Base-by-base conservation (phyloP, 1,140 invertebrate genomes). In the Micrasema longulum region DNA sequence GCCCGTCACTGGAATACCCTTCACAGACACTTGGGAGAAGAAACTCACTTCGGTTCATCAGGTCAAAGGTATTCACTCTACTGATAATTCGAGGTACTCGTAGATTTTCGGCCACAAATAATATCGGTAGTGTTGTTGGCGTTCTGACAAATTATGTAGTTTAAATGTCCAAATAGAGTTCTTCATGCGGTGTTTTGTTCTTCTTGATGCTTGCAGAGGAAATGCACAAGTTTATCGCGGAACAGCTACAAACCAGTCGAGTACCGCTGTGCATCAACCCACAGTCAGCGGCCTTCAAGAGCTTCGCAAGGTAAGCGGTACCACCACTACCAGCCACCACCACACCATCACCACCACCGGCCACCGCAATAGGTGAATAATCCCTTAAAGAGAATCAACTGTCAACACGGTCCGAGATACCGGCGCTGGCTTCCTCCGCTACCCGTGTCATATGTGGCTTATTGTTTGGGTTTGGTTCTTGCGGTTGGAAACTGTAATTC, bases 251-350 rank as follows among this genome's bases (percentile, higher is more conserved):
- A 81, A 94, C 93, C 77, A 93, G 93, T 79, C 91, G 95, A 71
- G 96, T 99, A 71, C 97, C 98, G 76, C 88, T 99, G 64, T 99
- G 97, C 88, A 98, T 99, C 87, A 99, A 99, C 89, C 98, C 97
- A 74, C 96, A 98, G 87, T 98, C 97, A 77, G 96, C 97, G 80
- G 95, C 97, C 81, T 99, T 98, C 89, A 99, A 98, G 88, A 98
- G 95, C 89, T 99, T 99, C 90, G 95, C 96, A 88, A 98, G 95
- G 95, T 98, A 94, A 95, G 92, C 86, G 78, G 74, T 45, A 43
- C 70, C 65, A 60, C 64, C 68, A 63, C 41, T 43, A 71, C 80
- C 79, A 77, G 76, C 77, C 79, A 76, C 74, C 80, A 80, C 79
- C 23, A 38, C 63, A 77, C 63, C 55, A 76, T 77, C 81, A 80